Evolutionary conservation across 2,888 invertebrate genomes (phyloP), one percentile per base, ranked within the genome.

Genomic region (Ashinkailepas kermadecensis): DNA sequence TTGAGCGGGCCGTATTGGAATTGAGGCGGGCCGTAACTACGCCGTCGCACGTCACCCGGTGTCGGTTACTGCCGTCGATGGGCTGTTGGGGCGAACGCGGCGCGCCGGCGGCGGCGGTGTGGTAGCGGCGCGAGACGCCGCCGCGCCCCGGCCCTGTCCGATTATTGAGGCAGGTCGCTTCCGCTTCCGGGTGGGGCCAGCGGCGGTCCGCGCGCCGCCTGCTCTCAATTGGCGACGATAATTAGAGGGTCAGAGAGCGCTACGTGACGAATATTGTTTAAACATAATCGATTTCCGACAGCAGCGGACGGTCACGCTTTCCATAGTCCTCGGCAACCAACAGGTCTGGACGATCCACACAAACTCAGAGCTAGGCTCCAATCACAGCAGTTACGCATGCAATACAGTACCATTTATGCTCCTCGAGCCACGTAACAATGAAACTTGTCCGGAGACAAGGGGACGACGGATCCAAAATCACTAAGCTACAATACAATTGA

Each of bases 101-200:
- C 39, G 39, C 39, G 39, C 39, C 39, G 39, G 39, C 39, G 39
- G 39, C 2, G 39, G 39, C 39, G 39, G 39, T 39, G 39, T 39
- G 39, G 39, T 39, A 39, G 39, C 25, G 12, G 23, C 39, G 70
- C 4, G 23, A 23, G 70, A 11, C 67, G 39, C 39, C 15, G 70
- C 15, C 70, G 13, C 39, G 18, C 64, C 64, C 39, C 23, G 67
- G 11, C 64, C 64, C n/a, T n/a, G 15, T 15, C 62, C 9, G 62
- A 62, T 39, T 70, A 70, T 70, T 70, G 70, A 23, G 70, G 70
- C 70, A 70, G 70, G 70, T 70, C 70, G 39, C 70, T 70, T 70
- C 70, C 70, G 70, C 18, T 62, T 62, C 62, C 62, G 62, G 62
- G 39, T 18, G 67, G 39, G 70, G 21, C 64, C 64, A 11, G 23